Conservation (phyloP, 2,888 invertebrate species). For the Pecten maximus region DNA sequence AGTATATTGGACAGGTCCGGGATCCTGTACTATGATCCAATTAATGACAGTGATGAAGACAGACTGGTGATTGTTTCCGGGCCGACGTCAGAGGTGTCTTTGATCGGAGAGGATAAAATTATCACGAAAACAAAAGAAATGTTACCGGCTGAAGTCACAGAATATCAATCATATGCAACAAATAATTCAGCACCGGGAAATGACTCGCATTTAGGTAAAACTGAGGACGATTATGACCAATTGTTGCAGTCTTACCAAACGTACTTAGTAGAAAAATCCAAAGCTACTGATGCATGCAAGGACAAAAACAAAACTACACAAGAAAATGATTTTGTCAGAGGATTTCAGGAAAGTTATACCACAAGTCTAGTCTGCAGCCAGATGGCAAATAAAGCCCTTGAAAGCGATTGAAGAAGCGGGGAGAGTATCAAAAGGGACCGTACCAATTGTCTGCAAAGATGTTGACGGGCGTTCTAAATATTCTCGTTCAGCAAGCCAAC, state of each 20-base stretch:
- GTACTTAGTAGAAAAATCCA: not conserved
- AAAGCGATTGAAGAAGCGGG: too few species aligned
- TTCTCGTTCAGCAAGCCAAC: not conserved
- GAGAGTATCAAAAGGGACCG: not conserved
- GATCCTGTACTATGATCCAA: not conserved
- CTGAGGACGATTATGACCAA: not conserved
- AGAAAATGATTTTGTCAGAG: not conserved
- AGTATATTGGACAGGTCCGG: not conserved
- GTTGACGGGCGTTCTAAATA: not conserved
- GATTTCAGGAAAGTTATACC: constrained; percentile 12
- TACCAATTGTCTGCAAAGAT: constrained; percentile 12
- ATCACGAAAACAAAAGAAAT: not conserved
- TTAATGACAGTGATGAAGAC: not conserved
- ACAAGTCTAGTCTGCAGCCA: constrained; percentile 14
- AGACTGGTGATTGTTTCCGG: not conserved
- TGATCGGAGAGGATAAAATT: not conserved
- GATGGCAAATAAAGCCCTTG: not conserved
- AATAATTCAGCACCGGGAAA: not conserved
- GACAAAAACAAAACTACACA: not conserved
- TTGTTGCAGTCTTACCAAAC: not conserved
- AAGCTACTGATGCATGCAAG: not conserved
- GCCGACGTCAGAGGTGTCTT: not conserved
- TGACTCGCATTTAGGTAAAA: not conserved
- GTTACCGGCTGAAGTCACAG: not conserved
- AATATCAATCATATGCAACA: not conserved